Conservation (phyloP, 2,797 vertebrate genomes). For the Hipposideros larvatus region DNA sequence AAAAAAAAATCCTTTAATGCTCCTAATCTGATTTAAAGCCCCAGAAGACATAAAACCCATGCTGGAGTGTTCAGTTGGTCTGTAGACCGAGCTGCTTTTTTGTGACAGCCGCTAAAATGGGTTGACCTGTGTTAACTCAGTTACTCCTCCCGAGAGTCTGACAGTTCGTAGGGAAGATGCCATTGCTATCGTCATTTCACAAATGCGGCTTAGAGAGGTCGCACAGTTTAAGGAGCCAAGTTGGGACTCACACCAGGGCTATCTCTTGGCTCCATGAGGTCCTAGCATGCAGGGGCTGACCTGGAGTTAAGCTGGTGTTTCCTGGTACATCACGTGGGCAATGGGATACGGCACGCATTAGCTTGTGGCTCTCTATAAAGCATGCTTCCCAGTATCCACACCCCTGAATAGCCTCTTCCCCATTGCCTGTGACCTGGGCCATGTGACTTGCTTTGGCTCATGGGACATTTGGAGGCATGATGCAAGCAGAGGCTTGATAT, state of each 20-base stretch:
- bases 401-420: not conserved
- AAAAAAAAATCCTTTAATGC: too few species aligned
- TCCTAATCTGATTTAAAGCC: not conserved
- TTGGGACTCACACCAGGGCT: fast-evolving
- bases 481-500: not conserved
- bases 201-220: not conserved
- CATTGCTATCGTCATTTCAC: not conserved
- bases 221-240: not conserved
- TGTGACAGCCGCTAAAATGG: not conserved
- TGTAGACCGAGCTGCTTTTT: not conserved
- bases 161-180: not conserved
- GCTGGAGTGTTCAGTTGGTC: not conserved
- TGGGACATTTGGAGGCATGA: too few species aligned
- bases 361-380: not conserved
- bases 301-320: not conserved
- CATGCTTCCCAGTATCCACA: not conserved
- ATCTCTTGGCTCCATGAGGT: not conserved
- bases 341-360: not conserved
- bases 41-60: not conserved
- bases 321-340: fast-evolving
- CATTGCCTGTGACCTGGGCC: not conserved
- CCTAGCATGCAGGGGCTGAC: not conserved
- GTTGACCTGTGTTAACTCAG: too few species aligned
- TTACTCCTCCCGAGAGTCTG: not conserved
- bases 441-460: not conserved